Base-by-base conservation (phyloP, 2,888 invertebrate species). In the Sepiola atlantica region DNA sequence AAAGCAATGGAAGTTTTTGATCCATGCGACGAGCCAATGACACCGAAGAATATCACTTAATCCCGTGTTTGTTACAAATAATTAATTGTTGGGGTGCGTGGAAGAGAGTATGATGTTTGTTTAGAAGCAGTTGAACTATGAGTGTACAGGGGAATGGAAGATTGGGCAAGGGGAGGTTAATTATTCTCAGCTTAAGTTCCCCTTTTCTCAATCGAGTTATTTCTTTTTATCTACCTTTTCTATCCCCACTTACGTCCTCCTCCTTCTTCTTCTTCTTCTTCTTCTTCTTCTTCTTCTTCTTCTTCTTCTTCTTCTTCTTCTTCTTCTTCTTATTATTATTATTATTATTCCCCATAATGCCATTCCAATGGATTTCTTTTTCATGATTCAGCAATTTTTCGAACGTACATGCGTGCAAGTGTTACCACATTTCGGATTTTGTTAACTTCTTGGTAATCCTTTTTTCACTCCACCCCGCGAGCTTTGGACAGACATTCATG, bases 1-100 rank as follows among this genome's bases (percentile, higher is more conserved):
- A n/a, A n/a, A 14, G 18, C n/a, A n/a, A 2, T n/a, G 32, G 32
- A 77, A 77, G 77, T 77, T 77, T 77, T 77, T 77, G 77, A 77
- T 77, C 77, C 77, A n/a, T 12, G 18, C n/a, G 77, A 77, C n/a
- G 77, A 77, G 77, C 32, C 61, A 32, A 14, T 77, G 77, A 77
- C 77, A 77, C 77, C 16, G n/a, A 32, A 77, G 77, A 77, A 77
- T 77, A 77, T 77, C 77, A 77, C 32, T 77, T 77, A 77, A 77
- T 77, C 77, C n/a, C 32, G 77, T 77, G n/a, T 77, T 77, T 77
- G 77, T 77, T 77, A 77, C 32, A 77, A 77, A 77, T 77, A 77
- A 77, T 77, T 77, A 77, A 77, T 77, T 77, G 32, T 77, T 16
- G n/a, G 77, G 32, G 16, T 77, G 2, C 45, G 45, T 77, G 16